These are phyloP conservation scores for Heteromurus nitidus DNA, from an alignment of 2,888 invertebrate genomes.

Conservation along the genomic window DNA sequence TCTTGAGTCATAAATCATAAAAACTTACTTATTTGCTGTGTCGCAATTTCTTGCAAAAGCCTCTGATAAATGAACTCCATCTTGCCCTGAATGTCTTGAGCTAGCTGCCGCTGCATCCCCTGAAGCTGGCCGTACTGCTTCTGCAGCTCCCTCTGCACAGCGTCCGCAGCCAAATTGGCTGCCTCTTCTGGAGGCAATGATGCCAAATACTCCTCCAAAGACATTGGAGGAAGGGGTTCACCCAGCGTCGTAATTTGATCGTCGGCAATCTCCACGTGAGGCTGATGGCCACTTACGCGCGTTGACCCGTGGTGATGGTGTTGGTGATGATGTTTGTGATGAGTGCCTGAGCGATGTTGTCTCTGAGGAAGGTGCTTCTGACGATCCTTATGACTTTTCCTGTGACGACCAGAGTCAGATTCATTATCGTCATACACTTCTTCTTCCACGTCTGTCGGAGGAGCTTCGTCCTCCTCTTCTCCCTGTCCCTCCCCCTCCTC, in stretches of 20 bases:
- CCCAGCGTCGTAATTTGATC: constrained; percentile 26
- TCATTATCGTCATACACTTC: constrained; percentile 3
- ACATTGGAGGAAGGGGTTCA: constrained; percentile 28
- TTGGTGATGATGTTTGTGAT: constrained; percentile 17
- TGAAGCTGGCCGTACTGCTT: constrained; percentile 64
- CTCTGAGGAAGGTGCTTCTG: too few relatives aligned
- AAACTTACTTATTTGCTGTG: constrained; percentile 66
- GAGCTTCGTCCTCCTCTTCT: constrained; percentile 2
- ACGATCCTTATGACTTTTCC: constrained; percentile 36
- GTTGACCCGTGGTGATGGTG: too few relatives aligned
- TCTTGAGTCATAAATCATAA: too few relatives aligned
- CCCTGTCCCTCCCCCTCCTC: neutral
- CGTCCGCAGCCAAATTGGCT: constrained; percentile 47
- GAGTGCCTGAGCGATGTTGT: too few relatives aligned
- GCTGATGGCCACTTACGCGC: too few relatives aligned
- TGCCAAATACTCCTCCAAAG: constrained; percentile 40
- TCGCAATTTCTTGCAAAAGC: constrained; percentile 66
- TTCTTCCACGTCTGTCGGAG: neutral
- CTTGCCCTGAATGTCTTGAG: constrained; percentile 68
- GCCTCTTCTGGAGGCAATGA: constrained; percentile 45
- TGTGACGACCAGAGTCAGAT: too few relatives aligned
- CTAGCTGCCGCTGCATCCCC: constrained; percentile 68
- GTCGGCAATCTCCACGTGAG: constrained; percentile 15
- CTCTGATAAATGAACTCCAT: constrained; percentile 72
- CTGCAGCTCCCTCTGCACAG: constrained; percentile 65